Base-by-base conservation (phyloP, 1,140 invertebrate species). In the Conopomorpha cramerella region DNA sequence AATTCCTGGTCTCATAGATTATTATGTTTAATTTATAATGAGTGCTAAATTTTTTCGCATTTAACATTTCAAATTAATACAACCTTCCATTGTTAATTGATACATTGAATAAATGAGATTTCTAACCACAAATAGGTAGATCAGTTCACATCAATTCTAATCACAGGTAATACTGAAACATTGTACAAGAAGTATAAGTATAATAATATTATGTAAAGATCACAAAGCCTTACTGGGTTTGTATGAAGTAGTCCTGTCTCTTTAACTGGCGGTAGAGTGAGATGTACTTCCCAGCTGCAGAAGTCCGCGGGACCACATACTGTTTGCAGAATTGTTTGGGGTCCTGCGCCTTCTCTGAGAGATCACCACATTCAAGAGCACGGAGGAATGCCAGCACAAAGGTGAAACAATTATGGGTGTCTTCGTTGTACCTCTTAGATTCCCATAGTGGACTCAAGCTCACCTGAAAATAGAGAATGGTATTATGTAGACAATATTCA, bases 281-380 rank as follows among this genome's bases (percentile, higher is more conserved):
- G 37, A 92, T 91, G 60, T 92, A 92, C 67, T 91, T 91, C 17
- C 86, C 87, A 4, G 89, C 89, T 27, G 85, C 81, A 17, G 84
- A 84, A 16, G 88, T 89, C 45, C 85, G 71, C 2, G 88, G 88
- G 38, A 89, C 81, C 35, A 92, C 88, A 68, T 87, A 90, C 47
- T 85, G 82, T 63, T 88, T 84, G 53, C 89, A 91, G 63, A 92
- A 91, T 14, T 71, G 58, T 30, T 83, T 84, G 39, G 82, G 82
- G 50, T 82, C 86, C 26, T 71, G 56, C 19, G 86, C 86, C 30
- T 83, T 82, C 43, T 81, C 76, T 33, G 84, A 86, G 12, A 89
- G 61, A 40, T 76, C 73, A 18, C 81, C 82, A 52, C 86, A 84
- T 44, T 82, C 78, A 17, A 91, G 70, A 17, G 81, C 81, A 43